Conservation (phyloP, 35 echinoderm and acorn worm genomes). For the Stichopus chloronotus region DNA sequence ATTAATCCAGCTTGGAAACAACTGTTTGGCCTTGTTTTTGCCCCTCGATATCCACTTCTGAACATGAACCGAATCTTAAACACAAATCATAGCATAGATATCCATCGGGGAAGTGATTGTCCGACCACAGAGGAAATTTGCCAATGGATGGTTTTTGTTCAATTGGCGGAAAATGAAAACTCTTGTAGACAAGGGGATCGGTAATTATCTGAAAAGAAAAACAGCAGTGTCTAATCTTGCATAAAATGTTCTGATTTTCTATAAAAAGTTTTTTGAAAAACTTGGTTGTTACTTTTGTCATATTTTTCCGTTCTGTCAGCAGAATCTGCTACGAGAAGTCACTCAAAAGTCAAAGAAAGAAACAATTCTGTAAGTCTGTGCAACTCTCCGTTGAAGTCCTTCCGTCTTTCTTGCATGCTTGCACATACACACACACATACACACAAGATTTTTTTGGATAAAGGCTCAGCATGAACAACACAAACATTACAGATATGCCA, state of each 20-base stretch:
- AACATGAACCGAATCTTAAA: no score
- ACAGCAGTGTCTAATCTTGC: not conserved
- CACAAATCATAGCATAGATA: no score
- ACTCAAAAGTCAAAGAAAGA: not conserved
- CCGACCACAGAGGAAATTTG: not conserved
- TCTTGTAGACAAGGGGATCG: not conserved
- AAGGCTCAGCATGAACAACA: no score
- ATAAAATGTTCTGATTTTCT: not conserved
- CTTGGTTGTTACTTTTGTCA: not conserved
- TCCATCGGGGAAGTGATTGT: not conserved
- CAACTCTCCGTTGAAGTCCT: no score
- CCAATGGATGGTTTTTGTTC: not conserved
- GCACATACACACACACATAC: no score
- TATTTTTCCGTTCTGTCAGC: no score
- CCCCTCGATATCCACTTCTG: no score
- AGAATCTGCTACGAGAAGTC: no score
- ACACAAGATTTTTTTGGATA: no score
- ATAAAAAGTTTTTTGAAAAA: not conserved
- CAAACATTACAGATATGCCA: no score
- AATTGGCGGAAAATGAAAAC: not conserved
- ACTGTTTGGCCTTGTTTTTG: no score
- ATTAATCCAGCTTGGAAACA: not conserved
- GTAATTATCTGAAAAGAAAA: not conserved
- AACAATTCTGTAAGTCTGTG: not conserved
- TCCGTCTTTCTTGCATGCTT: no score